Evolutionary conservation across 1,140 invertebrate species (phyloP), one percentile per base, ranked within the genome.

Genomic region (Mercenaria mercenaria): DNA sequence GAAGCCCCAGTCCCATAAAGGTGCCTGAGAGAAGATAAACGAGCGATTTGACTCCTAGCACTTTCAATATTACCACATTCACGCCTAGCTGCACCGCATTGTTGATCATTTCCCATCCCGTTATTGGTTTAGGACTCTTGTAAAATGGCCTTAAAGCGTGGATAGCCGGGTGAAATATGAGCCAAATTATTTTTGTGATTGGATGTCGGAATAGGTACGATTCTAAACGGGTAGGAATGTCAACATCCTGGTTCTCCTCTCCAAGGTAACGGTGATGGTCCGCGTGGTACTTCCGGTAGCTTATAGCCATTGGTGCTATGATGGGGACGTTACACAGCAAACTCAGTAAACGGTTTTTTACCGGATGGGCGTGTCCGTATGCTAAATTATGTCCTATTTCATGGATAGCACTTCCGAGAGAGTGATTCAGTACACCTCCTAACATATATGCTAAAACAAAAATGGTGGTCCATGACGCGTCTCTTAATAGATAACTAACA

Each of bases 1-100:
- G 99, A 8, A 99, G 89, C 0, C 99, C 99, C 98, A 99, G 98
- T 0, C 98, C 98, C 96, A 99, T 96, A 11, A 99, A 92, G 23
- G 98, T 98, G 18, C 99, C 99, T 41, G 97, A 96, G 18, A 99
- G 93, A 72, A 99, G 96, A 96, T 99, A 99, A 0, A 97, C 96
- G 20, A 99, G 92, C 0, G 98, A 89, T 82, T 95, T 97, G 96
- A 97, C 96, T 97, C 98, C 99, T 92, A 98, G 98, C 61, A 97
- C 97, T 90, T 98, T 97, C 87, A 97, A 97, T 8, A 99, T 97
- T 23, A 98, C 59, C 10, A 96, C 96, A 96, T 99, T 97, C 95
- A 99, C 99, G 77, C 96, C 96, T 37, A 99, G 92, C 96, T 99
- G 99, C 90, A 99, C 97, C 13, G 97, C 95, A 41, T 97, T 96